These are phyloP conservation scores for Chlorops oryzae DNA, from an alignment of 1,140 invertebrate species.

Conservation along the genomic window DNA sequence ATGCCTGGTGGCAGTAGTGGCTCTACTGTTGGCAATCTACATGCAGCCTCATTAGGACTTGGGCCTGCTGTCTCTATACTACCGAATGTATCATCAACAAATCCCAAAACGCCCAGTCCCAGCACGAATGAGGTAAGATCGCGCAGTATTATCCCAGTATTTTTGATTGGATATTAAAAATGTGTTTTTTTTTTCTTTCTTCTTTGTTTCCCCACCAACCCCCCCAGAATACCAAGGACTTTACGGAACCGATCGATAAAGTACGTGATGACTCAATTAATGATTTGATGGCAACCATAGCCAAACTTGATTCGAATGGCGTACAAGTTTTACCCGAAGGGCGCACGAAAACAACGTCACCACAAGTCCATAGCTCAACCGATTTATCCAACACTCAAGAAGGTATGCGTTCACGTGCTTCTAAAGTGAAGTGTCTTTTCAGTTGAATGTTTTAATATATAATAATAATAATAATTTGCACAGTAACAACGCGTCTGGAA, in stretches of 20 bases:
- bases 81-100: conserved; percentile 65
- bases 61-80: conserved; percentile 41
- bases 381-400: conserved; percentile 49
- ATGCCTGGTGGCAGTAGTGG: conserved; percentile 18
- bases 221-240: conserved; percentile 46
- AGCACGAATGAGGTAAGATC: conserved; percentile 50
- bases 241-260: conserved; percentile 59
- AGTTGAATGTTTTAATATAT: no score
- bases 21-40: conserved; percentile 22
- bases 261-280: conserved; percentile 76
- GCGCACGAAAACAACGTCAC: conserved; percentile 50
- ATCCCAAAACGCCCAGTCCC: conserved; percentile 75
- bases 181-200: neutral
- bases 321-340: conserved; percentile 62
- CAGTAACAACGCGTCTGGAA: no score
- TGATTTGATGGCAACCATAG: conserved; percentile 76
- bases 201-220: neutral
- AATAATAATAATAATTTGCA: no score
- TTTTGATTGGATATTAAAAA: neutral
- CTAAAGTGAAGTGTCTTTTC: no score
- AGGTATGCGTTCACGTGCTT: conserved; percentile 40
- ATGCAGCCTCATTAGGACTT: conserved; percentile 36
- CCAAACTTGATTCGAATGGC: conserved; percentile 74
- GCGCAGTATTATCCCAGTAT: neutral
- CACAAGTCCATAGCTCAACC: conserved; percentile 59